Evolutionary conservation across 2,797 vertebrate species (phyloP), one percentile per base, ranked within the genome.

Genomic region (Danionella dracula): DNA sequence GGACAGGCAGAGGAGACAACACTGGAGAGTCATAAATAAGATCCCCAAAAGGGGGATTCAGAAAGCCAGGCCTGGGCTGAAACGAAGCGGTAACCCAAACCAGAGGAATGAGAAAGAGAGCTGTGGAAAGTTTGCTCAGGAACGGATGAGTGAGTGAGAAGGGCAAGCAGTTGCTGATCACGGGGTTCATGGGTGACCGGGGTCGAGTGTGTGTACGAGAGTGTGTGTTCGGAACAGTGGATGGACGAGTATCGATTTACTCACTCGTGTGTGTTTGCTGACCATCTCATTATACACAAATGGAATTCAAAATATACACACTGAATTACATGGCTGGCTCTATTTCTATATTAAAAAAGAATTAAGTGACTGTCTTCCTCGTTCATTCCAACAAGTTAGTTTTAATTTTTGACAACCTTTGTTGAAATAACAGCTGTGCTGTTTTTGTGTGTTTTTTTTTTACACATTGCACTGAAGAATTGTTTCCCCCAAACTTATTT

Each of bases 111-210:
- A 75, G 51, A 53, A 68, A 79, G 72, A 21, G 78, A 84, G 23
- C 23, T 6, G 6, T 73, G 82, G 81, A 88, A 83, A 85, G 80
- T 86, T 84, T 73, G 71, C 62, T 31, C 49, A 29, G 50, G 66
- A 65, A 44, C 48, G 49, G 69, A 68, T 74, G 1, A 64, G 70
- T 73, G 86, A 85, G 84, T 85, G 86, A 86, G 83, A 88, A 88
- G 85, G 86, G 83, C 83, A 85, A 81, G 83, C 86, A 86, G 83
- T 88, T 86, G 83, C 74, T 55, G 51, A 69, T 75, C 73, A 75
- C 70, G 59, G 60, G 70, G 70, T 53, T 63, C 35, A 29, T 13
- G 59, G 67, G 70, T 72, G 70, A 75, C 50, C 49, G 48, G 27
- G 72, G 58, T 35, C 54, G 55, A 19, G 74, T 48, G 66, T 74